These are phyloP conservation scores for Bugulina stolonifera DNA, from an alignment of 2,888 invertebrate genomes.

Conservation along the genomic window DNA sequence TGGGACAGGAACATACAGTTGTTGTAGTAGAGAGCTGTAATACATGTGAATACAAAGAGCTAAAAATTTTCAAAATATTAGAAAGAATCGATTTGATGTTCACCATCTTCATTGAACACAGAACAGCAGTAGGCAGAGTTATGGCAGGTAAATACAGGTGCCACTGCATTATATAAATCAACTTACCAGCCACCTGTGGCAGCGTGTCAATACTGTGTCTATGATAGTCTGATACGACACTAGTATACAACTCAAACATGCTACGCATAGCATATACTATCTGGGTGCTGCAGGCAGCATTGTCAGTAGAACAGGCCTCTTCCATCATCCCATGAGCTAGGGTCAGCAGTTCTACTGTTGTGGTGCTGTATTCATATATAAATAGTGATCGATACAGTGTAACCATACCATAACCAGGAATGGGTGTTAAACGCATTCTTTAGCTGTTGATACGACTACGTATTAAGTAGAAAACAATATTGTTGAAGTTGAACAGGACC, in stretches of 20 bases:
- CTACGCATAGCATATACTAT: slow-evolving; percentile 67
- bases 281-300: slow-evolving; percentile 61
- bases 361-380: slow-evolving; percentile 2
- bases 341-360: slow-evolving; percentile 57
- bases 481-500: no score
- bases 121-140: background rate
- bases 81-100: no score
- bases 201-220: slow-evolving; percentile 72
- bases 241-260: slow-evolving; percentile 71
- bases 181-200: slow-evolving; percentile 76
- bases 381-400: background rate
- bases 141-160: background rate
- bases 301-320: slow-evolving; percentile 61
- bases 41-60: no score
- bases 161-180: background rate
- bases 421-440: no score
- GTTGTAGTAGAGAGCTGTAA: slow-evolving; percentile 62
- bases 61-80: no score
- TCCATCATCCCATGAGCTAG: slow-evolving; percentile 62
- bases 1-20: slow-evolving; percentile 84
- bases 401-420: no score
- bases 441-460: no score
- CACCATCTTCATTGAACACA: no score
- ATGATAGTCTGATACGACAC: slow-evolving; percentile 73
- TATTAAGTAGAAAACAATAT: no score